These are phyloP conservation scores for Apamea crenata DNA, from an alignment of 2,888 invertebrate species.

Conservation along the genomic window DNA sequence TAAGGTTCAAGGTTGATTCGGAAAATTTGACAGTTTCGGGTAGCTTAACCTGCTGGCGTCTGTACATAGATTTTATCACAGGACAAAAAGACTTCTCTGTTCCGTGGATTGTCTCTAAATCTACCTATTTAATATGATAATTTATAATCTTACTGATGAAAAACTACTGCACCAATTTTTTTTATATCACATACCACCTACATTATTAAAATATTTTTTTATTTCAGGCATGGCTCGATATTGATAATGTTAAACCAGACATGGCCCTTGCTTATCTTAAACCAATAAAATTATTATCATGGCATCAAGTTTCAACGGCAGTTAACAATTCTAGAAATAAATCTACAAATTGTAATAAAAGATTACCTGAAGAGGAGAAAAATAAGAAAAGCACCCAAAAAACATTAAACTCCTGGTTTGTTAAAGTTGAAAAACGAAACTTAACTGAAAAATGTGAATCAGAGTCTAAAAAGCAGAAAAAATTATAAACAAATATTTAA, in stretches of 20 bases:
- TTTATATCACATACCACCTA: no score
- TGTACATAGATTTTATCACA: no score
- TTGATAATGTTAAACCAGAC: constrained; percentile 86
- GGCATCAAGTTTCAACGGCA: constrained; percentile 93
- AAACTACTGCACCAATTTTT: no score
- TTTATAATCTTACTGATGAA: no score
- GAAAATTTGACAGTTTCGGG: no score
- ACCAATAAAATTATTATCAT: constrained; percentile 89
- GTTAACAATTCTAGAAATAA: constrained; percentile 94
- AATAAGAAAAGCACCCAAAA: constrained; percentile 79
- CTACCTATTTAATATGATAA: no score
- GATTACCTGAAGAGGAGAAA: constrained; percentile 76
- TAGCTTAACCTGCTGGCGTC: no score
- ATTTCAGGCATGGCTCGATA: constrained; percentile 92
- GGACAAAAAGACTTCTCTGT: no score
- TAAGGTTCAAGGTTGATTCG: no score
- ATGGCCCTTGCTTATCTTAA: constrained; percentile 90
- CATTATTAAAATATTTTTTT: background rate
- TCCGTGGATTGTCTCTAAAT: no score
- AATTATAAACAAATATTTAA: constrained; percentile 25
- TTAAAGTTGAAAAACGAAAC: constrained; percentile 80
- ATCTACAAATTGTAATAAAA: constrained; percentile 90
- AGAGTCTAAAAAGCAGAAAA: constrained; percentile 72
- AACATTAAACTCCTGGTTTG: constrained; percentile 86
- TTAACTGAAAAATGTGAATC: constrained; percentile 64